Conservation (phyloP, 2,888 invertebrate species). For the Drosophila ochracea region DNA sequence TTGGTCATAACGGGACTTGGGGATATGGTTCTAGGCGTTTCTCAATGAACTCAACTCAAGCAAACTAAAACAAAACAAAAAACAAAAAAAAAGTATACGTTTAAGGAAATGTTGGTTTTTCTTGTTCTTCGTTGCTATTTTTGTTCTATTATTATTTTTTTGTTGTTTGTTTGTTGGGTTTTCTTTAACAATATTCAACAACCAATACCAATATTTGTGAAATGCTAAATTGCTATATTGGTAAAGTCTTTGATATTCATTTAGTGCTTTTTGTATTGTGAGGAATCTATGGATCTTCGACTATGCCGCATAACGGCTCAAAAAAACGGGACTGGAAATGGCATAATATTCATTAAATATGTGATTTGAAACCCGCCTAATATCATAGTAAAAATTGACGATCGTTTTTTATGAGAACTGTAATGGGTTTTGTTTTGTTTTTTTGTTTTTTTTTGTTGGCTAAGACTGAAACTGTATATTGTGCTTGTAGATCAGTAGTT, state of each 20-base stretch:
- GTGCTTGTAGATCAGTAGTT: conserved; percentile 35
- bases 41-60: conserved; percentile 45
- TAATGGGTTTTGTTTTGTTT: not conserved
- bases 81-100: conserved; percentile 24
- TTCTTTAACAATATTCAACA: conserved; percentile 74
- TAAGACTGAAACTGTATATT: conserved; percentile 33
- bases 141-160: not conserved
- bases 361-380: conserved; percentile 52
- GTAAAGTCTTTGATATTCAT: conserved; percentile 80
- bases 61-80: conserved; percentile 20
- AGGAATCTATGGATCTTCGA: conserved; percentile 84
- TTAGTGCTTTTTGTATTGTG: conserved; percentile 86
- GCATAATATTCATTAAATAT: not conserved
- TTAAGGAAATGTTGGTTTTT: conserved; percentile 69
- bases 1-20: conserved; percentile 33
- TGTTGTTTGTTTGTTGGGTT: conserved; percentile 15
- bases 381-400: conserved; percentile 44
- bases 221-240: conserved; percentile 58
- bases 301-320: conserved; percentile 11
- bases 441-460: conserved; percentile 9
- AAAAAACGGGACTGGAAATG: conserved; percentile 1
- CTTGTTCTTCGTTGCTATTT: conserved; percentile 41
- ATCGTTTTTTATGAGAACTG: conserved; percentile 29
- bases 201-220: conserved; percentile 75
- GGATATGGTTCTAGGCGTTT: conserved; percentile 19